These are phyloP conservation scores for Sericinus montela DNA, from an alignment of 2,888 invertebrate genomes.

Conservation along the genomic window DNA sequence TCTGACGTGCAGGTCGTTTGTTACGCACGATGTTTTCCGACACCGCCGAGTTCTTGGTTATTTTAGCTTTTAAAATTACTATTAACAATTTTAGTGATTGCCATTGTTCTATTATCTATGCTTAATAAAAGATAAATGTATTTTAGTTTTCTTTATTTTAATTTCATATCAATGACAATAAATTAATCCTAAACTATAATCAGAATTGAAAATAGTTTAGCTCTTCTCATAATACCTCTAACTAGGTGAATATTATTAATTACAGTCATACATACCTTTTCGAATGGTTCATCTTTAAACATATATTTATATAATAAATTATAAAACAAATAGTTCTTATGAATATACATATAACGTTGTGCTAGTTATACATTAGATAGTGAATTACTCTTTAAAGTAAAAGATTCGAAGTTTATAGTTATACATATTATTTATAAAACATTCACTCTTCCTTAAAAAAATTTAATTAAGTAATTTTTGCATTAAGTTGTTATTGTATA, in stretches of 20 bases:
- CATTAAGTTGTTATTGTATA: no score
- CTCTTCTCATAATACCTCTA: constrained; percentile 10
- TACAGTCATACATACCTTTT: constrained; percentile 4
- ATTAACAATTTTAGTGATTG: no score
- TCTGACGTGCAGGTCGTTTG: no score
- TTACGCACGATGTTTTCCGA: no score
- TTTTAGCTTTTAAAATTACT: no score
- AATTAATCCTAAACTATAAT: constrained; percentile 8
- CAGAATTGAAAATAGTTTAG: constrained; percentile 11
- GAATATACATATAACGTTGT: constrained; percentile 8
- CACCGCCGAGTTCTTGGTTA: no score
- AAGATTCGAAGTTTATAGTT: no score
- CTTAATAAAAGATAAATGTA: constrained; percentile 9
- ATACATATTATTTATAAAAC: no score
- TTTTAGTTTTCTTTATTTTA: background rate
- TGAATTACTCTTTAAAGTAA: background rate
- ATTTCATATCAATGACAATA: constrained; percentile 6
- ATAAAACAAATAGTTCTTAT: background rate
- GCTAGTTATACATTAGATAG: background rate
- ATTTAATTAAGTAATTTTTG: no score
- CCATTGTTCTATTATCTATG: no score
- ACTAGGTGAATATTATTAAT: constrained; percentile 10
- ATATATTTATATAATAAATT: constrained; percentile 8
- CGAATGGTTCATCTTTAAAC: background rate
- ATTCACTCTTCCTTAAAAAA: no score